Base-by-base conservation (phyloP, 2,113 vertebrate genomes). In the Ahaetulla prasina region DNA sequence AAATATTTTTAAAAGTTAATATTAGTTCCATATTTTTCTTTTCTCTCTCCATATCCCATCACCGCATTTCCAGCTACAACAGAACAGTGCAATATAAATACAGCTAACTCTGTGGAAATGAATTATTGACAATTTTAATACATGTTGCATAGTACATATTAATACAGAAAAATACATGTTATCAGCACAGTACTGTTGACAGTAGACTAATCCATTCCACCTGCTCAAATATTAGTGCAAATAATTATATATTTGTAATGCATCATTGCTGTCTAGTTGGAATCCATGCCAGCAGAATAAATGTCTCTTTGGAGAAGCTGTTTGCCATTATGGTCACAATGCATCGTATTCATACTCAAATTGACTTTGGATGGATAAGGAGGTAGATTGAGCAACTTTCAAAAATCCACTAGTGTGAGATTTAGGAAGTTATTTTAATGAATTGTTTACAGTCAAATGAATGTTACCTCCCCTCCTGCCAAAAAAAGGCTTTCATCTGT, bases 171-270 rank as follows among this genome's bases (percentile, higher is more conserved):
- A 98, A 97, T 97, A 96, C 97, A 97, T 97, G 96, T 97, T 98
- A 98, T 98, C 97, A 97, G 97, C 97, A 97, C 93, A 23, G 93
- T 98, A 98, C 98, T 99, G 98, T 99, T 99, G 99, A 99, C 98
- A 97, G 97, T 98, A 97, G 97, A 97, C 98, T 99, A 99, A 99
- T 99, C 99, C 99, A 98, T 98, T 98, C 98, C 98, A 99, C 99
- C 99, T 99, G 99, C 98, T 99, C 99, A 99, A 99, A 99, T 98
- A 98, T 98, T 98, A 98, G 97, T 97, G 97, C 97, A 97, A 98
- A 98, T 98, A 98, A 98, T 98, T 98, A 98, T 97, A 98, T 98
- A 97, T 98, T 98, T 98, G 97, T 97, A 97, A 98, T 97, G 97
- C 97, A 97, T 97, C 98, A 97, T 95, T 98, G 98, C 96, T 96